Evolutionary conservation across 1,140 invertebrate genomes (phyloP), one percentile per base, ranked within the genome.

Genomic region (Plutomurus gul): DNA sequence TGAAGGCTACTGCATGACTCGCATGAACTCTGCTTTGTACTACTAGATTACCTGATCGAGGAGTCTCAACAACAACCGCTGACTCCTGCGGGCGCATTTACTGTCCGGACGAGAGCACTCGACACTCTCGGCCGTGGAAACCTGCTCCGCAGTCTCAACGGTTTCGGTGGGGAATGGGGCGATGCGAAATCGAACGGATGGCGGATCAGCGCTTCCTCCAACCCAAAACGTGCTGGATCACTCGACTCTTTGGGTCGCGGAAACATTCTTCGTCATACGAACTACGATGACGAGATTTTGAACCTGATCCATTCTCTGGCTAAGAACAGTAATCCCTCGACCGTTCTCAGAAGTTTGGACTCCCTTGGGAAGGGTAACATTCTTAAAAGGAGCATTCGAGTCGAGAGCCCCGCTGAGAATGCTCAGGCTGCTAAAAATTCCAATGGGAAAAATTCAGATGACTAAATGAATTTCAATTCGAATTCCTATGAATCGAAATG

Each of bases 241-340:
- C 36, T 83, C 2, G 82, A 83, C 37, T 81, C 78, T 39, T 43
- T 83, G 4, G 82, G 82, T 10, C 56, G 80, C 1, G 82, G 82
- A 3, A 80, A 83, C 30, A 80, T 83, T 47, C 65, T 83, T 1
- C 71, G 82, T 10, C 71, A 73, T 25, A 83, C 87, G 75, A 81
- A 87, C n/a, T 86, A 89, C 76, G 81, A 85, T 20, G 85, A 89
- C 60, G 87, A 87, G 30, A 16, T 60, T 10, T 88, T 87, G 39
- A 87, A 87, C 81, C 49, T 77, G 30, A 16, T 73, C 16, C 78
- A 77, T 39, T 49, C 27, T 18, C 27, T 74, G 4, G 47, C 30
- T 6, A 60, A 18, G 51, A 20, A 60, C n/a, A 33, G 8, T 2
- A 60, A 33, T 30, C 51, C 51, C n/a, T 82, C 49, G n/a, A 36